Base-by-base conservation (phyloP, 2,797 vertebrate species). In the Mus spretus region DNA sequence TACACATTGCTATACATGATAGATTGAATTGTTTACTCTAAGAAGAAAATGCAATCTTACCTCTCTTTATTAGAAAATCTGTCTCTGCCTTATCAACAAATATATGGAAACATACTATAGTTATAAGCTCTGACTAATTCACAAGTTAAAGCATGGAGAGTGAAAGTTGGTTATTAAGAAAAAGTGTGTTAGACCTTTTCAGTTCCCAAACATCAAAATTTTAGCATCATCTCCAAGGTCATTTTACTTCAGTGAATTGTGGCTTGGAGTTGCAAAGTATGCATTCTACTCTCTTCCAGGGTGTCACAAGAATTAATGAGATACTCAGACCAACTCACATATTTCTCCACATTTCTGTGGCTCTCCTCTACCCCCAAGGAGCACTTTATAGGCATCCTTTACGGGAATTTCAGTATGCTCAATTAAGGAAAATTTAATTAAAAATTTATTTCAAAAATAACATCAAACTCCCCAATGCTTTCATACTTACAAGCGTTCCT, bases 381-480 rank as follows among this genome's bases (percentile, higher is more conserved):
- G 70, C 90, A 92, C 82, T 96, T 97, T 82, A 96, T 72, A 97
- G 89, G 96, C 96, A 96, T 96, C 93, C 91, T 97, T 97, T 98
- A 93, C 96, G 96, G 78, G 94, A 97, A 95, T 98, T 98, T 98
- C 93, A 96, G 95, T 96, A 94, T 96, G 95, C 91, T 98, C 97
- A 98, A 97, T 98, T 98, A 98, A 94, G 95, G 55, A 96, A 97
- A 96, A 96, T 94, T 98, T 98, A 97, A 98, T 98, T 98, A 97
- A 98, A 86, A 98, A 95, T 97, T 95, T 97, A 97, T 97, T 98
- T 98, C 85, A 97, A 98, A 98, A 98, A 97, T 97, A 98, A 96
- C 97, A 96, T 97, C 93, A 84, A 98, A 96, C 91, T 97, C 97
- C 98, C 97, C 78, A 97, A 89, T 94, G 98, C 93, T 97, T 98